Evolutionary conservation across 2,888 invertebrate genomes (phyloP), one percentile per base, ranked within the genome.

Genomic region (Acrobasis suavella): DNA sequence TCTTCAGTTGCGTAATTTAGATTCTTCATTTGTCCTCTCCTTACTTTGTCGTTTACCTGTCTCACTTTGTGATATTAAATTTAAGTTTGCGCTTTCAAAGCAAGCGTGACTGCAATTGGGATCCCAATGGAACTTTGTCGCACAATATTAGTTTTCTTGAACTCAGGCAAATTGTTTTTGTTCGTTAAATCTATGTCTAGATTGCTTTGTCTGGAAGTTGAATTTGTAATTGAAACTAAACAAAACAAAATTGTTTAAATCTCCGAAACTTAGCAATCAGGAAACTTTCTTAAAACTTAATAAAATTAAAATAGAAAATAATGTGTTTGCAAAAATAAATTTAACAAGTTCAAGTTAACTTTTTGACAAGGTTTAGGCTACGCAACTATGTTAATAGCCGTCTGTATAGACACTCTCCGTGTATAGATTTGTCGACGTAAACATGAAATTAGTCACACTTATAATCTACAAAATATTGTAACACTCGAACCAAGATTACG

Each of bases 41-140:
- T 46, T 46, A 46, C 7, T 46, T 12, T 32, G 32, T 52, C 14
- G 9, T 37, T 32, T 52, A 39, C 49, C 16, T 55, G 58, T 60
- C 39, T 59, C 50, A 14, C 54, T 39, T 14, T 32, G 52, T 37
- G 42, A 56, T 56, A 56, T 56, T 56, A 56, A 56, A 46, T 56
- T 56, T 56, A 56, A 56, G 56, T 56, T 56, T 56, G 56, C 42
- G 56, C 42, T 42, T 56, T 56, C 42, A 56, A 56, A 42, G 54
- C 56, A 56, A 42, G 17, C 56, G 56, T 56, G 56, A 56, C 56
- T 46, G 56, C 46, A 56, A 56, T 56, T 38, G 38, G 39, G 39
- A 55, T 15, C 16, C 42, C 7, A 56, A 42, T 56, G 14, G 14
- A 56, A 56, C 46, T 56, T 17, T 16, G 8, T 17, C 56, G 22